Evolutionary conservation across 2,888 invertebrate genomes (phyloP).

Genomic region (Metellina segmentata): DNA sequence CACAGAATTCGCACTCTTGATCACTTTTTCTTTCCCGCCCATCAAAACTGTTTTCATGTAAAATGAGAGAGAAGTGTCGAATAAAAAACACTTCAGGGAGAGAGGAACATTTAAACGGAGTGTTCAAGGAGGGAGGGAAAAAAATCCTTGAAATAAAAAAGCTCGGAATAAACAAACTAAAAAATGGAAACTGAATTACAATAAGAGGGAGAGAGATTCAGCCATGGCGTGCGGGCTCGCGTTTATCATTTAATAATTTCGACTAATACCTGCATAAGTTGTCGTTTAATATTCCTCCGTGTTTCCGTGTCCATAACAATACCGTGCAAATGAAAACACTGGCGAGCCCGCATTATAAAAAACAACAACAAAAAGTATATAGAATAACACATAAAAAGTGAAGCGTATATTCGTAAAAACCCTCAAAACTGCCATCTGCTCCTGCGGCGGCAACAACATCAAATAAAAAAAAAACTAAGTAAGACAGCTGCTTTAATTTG

Average conservation of each 20-base stretch:
- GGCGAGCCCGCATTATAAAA: constrained; percentile 74
- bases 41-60: constrained; percentile 17
- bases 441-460: constrained; percentile 54
- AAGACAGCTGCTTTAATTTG: constrained; percentile 75
- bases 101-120: constrained; percentile 37
- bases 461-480: constrained; percentile 53
- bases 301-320: constrained; percentile 76
- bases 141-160: constrained; percentile 45
- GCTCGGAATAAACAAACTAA: constrained; percentile 30
- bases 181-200: constrained; percentile 73
- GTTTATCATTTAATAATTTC: constrained; percentile 77
- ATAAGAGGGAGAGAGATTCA: constrained; percentile 62
- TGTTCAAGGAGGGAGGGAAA: not conserved
- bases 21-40: not conserved
- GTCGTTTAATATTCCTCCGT: constrained; percentile 75
- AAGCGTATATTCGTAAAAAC: constrained; percentile 75
- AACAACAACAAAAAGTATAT: constrained; percentile 66
- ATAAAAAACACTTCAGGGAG: constrained; percentile 18
- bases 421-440: constrained; percentile 75
- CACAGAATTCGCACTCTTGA: constrained; percentile 12
- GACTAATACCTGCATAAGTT: constrained; percentile 76
- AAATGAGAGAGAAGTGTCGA: constrained; percentile 5
- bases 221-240: constrained; percentile 68
- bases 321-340: constrained; percentile 75
- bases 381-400: constrained; percentile 76